phyloP scores from a whole-genome alignment of 1,140 invertebrate genomes.

The Cotesia chilonis region DNA sequence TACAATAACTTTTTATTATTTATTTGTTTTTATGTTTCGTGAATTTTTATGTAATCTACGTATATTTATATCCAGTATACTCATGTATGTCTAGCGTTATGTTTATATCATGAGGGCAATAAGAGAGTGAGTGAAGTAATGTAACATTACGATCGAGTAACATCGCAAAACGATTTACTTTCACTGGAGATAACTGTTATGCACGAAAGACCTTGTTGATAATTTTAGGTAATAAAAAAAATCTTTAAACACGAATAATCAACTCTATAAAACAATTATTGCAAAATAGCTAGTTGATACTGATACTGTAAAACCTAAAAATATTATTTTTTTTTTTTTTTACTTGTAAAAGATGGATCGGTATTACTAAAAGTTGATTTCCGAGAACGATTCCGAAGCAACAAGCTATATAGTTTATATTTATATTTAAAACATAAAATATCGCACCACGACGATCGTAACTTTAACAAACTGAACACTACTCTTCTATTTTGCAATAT shows the following conservation, averaged over 20 bases:
- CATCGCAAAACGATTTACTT: slow-evolving; percentile 30
- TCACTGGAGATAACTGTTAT: slow-evolving; percentile 30
- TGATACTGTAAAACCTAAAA: too few species aligned
- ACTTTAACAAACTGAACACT: slow-evolving; percentile 25
- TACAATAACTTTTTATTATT: not conserved
- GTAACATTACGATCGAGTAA: not conserved
- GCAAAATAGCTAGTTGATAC: too few species aligned
- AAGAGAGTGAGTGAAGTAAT: slow-evolving; percentile 5
- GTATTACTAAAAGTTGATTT: slow-evolving; percentile 13
- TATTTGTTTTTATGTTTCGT: slow-evolving; percentile 6
- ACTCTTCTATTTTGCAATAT: slow-evolving; percentile 30
- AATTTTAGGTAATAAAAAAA: slow-evolving; percentile 15
- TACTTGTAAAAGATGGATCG: too few species aligned
- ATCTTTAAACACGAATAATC: not conserved
- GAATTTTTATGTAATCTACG: too few species aligned
- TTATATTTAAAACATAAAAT: slow-evolving; percentile 19
- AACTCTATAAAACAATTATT: too few species aligned
- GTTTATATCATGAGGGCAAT: slow-evolving; percentile 6
- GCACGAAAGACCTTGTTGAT: slow-evolving; percentile 23
- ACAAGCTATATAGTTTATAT: slow-evolving; percentile 2
- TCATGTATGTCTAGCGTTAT: too few species aligned
- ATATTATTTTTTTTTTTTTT: too few species aligned
- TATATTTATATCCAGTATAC: not conserved
- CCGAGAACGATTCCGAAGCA: slow-evolving; percentile 25
- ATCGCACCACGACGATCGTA: slow-evolving; percentile 29